Evolutionary conservation across 64 coral and sea anemone genomes (phyloP).

Genomic region (Anthopleura sola): DNA sequence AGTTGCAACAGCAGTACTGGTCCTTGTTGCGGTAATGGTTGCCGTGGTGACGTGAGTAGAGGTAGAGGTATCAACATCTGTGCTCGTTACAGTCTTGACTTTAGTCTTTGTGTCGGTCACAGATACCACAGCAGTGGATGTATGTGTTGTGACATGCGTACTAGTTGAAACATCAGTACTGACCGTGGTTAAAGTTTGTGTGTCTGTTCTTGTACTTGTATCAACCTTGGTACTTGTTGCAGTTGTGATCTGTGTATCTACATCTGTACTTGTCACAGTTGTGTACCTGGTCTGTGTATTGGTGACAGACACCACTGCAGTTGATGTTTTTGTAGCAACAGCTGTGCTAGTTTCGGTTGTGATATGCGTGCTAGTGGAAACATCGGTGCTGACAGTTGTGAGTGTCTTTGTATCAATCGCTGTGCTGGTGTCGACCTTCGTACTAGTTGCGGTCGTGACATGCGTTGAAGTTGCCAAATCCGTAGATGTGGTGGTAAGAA

Average conservation of each 20-base stretch:
- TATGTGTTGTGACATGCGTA: not conserved
- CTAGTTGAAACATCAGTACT: slow-evolving; percentile 1
- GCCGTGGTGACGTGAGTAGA: slow-evolving; percentile 5
- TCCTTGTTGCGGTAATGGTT: not conserved
- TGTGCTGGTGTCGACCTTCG: not conserved
- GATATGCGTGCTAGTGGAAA: not conserved
- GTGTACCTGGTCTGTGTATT: not conserved
- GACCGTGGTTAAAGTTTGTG: not conserved
- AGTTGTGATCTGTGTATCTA: not conserved
- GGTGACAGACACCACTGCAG: not conserved
- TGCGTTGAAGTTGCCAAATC: slow-evolving; percentile 1
- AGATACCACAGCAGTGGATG: not conserved
- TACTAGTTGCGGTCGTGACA: slow-evolving; percentile 6
- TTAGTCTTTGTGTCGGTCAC: slow-evolving; percentile 1
- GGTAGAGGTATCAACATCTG: not conserved
- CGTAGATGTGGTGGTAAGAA: not conserved
- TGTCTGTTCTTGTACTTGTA: slow-evolving; percentile 1
- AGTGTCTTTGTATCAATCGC: not conserved
- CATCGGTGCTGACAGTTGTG: slow-evolving; percentile 1
- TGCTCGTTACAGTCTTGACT: not conserved
- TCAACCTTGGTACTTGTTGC: not conserved
- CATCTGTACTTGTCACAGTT: not conserved
- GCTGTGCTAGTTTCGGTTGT: not conserved
- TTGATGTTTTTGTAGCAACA: not conserved
- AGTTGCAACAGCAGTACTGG: slow-evolving; percentile 16